These are phyloP conservation scores for Lasioglossum morio DNA, from an alignment of 2,888 invertebrate species.

Conservation along the genomic window DNA sequence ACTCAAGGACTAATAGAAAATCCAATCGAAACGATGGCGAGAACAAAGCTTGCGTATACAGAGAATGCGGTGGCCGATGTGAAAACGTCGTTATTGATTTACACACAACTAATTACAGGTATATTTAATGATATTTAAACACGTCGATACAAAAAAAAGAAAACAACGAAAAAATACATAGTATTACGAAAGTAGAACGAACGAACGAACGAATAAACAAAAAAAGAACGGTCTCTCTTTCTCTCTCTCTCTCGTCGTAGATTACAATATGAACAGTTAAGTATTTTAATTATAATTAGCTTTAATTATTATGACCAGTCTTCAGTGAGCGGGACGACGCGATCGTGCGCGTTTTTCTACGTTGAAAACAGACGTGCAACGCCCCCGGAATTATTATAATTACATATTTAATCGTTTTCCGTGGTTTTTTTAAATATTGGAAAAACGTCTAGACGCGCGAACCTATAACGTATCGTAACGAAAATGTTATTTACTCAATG, in stretches of 20 bases:
- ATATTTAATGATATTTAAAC: not conserved
- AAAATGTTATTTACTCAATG: not conserved
- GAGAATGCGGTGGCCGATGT: constrained; percentile 66
- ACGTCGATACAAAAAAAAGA: constrained; percentile 13
- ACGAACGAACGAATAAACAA: constrained; percentile 56
- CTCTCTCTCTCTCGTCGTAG: constrained; percentile 41
- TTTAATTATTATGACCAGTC: constrained; percentile 82
- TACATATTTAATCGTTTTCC: constrained; percentile 67
- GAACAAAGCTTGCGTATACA: constrained; percentile 25
- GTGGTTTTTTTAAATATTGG: constrained; percentile 60
- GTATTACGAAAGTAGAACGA: not conserved
- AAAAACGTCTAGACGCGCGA: constrained; percentile 18
- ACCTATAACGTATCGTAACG: constrained; percentile 59
- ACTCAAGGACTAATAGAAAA: not conserved
- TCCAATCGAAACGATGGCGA: constrained; percentile 34
- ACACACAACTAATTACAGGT: constrained; percentile 62
- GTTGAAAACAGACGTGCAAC: constrained; percentile 66
- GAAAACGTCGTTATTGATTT: constrained; percentile 33
- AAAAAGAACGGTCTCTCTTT: constrained; percentile 50
- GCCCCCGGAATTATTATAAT: constrained; percentile 73
- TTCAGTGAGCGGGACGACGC: constrained; percentile 77
- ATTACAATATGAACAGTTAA: constrained; percentile 71
- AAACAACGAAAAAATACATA: not conserved
- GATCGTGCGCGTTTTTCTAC: constrained; percentile 61
- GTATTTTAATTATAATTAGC: constrained; percentile 72